Base-by-base conservation (phyloP, 2,797 vertebrate species). In the Intellagama lesueurii region DNA sequence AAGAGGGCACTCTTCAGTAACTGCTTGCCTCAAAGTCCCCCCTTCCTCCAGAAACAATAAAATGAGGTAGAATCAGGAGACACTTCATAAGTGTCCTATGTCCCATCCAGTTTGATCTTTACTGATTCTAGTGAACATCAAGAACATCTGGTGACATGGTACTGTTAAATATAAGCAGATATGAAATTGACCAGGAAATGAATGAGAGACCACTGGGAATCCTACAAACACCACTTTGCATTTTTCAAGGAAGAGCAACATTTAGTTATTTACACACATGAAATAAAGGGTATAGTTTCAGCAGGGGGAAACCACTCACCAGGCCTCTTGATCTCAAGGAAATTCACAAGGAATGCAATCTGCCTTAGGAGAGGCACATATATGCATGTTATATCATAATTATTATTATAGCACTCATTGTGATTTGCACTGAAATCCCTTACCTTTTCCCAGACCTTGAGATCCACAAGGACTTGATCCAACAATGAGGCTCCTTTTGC, bases 401-500 rank as follows among this genome's bases (percentile, higher is more conserved):
- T 52, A 56, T 17, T 49, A 81, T 24, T 49, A 66, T 6, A 35
- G 22, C 32, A 5, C 22, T 14, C 17, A 68, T 30, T 68, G 32
- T 82, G 30, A 83, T 22, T 81, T 26, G 19, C 49, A 19, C 9
- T 11, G 32, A 4, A 70, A 91, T 88, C 47, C 83, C 93, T 94
- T 96, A 96, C 94, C 64, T 92, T 94, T 87, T 94, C 92, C 89
- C 94, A 88, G 6, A 73, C 83, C 83, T 91, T 96, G 89, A 94
- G 93, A 32, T 96, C 95, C 60, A 56, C 49, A 47, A 94, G 32
- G 72, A 95, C 4, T 86, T 90, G 70, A 60, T 83, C 28, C 7
- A 89, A 76, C 19, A 90, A 16, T 28, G 93, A 87, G 28, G 60
- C 28, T 90, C 40, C 82, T 76, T 93, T 93, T 66, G 7, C 26